These are phyloP conservation scores for Meandrina meandrites DNA, from an alignment of 92 coral and sea anemone genomes.

Conservation along the genomic window DNA sequence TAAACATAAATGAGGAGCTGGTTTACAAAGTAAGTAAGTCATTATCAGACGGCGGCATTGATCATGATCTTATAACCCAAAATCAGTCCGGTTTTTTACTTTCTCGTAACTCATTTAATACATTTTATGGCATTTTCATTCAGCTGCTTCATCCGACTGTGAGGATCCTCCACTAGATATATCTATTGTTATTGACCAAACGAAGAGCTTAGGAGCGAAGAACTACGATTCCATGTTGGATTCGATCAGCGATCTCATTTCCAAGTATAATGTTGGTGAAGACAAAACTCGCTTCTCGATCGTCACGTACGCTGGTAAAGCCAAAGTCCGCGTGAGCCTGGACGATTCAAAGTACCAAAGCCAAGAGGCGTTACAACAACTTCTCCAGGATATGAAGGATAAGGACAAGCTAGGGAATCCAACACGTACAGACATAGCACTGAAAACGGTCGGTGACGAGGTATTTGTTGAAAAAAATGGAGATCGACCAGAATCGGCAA, in stretches of 20 bases:
- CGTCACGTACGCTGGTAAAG: not conserved
- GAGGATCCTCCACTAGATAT: constrained; percentile 24
- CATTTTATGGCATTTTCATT: no score
- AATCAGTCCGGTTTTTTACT: no score
- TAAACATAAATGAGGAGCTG: no score
- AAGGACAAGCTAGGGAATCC: constrained; percentile 21
- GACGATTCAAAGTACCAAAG: constrained; percentile 15
- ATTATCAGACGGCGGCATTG: no score
- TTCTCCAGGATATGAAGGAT: not conserved
- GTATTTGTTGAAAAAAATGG: constrained; percentile 21
- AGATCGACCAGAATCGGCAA: constrained; percentile 23
- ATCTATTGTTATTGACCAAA: constrained; percentile 21
- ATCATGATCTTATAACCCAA: no score
- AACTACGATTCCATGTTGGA: constrained; percentile 17
- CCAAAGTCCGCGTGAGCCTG: not conserved
- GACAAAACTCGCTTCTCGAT: constrained; percentile 31
- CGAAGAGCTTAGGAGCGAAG: constrained; percentile 11
- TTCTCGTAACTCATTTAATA: no score
- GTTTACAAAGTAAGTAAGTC: no score
- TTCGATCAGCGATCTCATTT: not conserved
- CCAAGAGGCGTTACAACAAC: not conserved
- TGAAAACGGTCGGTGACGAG: not conserved
- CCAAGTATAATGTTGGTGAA: constrained; percentile 8
- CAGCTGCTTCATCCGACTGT: not conserved
- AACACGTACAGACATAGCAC: constrained; percentile 22